A percentile compares a stretch with the other conserved stretches of the same genome.
Conservation (phyloP, 2,888 invertebrate genomes). For the Agrochola lota region DNA sequence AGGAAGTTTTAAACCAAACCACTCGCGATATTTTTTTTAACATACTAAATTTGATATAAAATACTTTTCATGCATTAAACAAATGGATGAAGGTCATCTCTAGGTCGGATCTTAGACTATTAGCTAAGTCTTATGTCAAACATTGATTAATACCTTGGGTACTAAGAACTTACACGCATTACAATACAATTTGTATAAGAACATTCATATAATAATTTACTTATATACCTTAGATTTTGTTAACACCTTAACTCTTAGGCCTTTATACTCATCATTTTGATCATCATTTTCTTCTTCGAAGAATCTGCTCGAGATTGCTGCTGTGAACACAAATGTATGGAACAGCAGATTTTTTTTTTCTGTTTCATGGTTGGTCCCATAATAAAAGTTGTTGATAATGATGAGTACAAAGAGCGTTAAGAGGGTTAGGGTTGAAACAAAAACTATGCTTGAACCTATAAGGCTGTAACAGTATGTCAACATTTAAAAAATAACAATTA, state of each 20-base stretch:
- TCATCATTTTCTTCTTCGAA: background rate
- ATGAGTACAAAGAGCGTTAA: background rate
- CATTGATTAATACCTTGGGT: constrained; percentile 46
- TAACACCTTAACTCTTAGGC: background rate
- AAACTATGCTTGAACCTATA: background rate
- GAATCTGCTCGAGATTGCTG: background rate
- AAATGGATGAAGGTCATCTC: no score
- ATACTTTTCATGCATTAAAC: no score
- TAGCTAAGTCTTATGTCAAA: constrained; percentile 38
- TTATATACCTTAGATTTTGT: background rate
- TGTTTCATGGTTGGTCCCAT: background rate
- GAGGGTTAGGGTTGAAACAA: background rate
- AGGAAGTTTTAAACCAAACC: no score
- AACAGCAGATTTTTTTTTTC: background rate
- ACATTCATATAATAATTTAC: constrained; percentile 39
- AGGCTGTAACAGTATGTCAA: constrained; percentile 39
- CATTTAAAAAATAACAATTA: constrained; percentile 22
- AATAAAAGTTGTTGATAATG: background rate
- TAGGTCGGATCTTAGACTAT: background rate
- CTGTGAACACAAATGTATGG: background rate
- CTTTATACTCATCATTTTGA: background rate
- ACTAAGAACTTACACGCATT: constrained; percentile 19
- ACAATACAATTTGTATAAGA: constrained; percentile 48
- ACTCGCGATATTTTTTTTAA: no score
- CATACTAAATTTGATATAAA: no score